Evolutionary conservation across 92 coral and sea anemone genomes (phyloP).

Genomic region (Umimayanthus kanabou): DNA sequence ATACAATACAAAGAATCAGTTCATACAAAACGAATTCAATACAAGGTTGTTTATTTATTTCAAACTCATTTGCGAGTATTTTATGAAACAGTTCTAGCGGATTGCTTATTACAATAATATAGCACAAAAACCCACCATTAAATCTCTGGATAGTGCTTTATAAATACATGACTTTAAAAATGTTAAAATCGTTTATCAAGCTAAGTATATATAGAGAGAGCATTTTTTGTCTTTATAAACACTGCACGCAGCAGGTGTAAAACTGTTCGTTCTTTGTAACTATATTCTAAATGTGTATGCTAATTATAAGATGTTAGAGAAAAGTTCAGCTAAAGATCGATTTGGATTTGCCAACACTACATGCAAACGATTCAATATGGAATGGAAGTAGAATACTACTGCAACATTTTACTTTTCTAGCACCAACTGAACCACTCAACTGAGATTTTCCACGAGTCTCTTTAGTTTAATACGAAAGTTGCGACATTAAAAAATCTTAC

Average conservation of each 20-base stretch:
- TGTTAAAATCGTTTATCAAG: background rate
- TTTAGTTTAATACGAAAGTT: no score
- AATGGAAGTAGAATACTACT: no score
- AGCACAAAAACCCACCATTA: background rate
- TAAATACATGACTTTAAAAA: no score
- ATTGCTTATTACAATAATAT: background rate
- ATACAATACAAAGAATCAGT: no score
- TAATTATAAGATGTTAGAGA: background rate
- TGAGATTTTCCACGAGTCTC: no score
- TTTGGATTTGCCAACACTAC: background rate
- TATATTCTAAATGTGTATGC: background rate
- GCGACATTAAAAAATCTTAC: no score
- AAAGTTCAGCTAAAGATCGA: background rate
- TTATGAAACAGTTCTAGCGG: background rate
- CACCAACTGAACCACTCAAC: no score
- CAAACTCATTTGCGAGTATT: background rate
- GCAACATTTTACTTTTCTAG: no score
- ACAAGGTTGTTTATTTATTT: background rate
- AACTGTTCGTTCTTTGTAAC: background rate
- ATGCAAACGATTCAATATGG: no score
- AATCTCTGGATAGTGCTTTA: background rate
- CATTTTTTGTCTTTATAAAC: background rate
- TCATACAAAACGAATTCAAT: background rate
- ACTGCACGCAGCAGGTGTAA: background rate
- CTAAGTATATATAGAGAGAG: background rate